Base-by-base conservation (phyloP, 2,113 vertebrate genomes). In the Chroicocephalus ridibundus region DNA sequence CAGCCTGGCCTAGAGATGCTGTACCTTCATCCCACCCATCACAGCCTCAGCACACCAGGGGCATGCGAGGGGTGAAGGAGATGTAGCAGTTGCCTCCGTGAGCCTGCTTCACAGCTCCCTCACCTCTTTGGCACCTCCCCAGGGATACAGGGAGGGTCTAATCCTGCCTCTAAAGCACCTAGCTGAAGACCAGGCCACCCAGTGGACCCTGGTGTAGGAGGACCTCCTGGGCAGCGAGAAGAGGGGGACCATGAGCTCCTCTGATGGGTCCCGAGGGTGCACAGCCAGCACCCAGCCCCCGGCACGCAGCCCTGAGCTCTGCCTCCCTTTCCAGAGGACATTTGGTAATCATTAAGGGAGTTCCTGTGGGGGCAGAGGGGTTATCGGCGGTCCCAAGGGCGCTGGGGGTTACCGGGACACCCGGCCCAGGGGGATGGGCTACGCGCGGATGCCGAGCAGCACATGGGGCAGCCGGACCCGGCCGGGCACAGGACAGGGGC, bases 261-360 rank as follows among this genome's bases (percentile, higher is more conserved):
- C 24, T 66, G 74, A 54, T 0, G 1, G 32, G 15, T 81, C 69
- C 62, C 4, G 2, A 46, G 64, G 25, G 34, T 75, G 47, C 38
- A 49, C 11, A 69, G n/a, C 61, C 82, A 72, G n/a, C 38, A 77
- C 13, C 7, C 47, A 0, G 0, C 31, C 38, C 75, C 76, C 49
- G 19, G 81, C 42, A 42, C 6, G 3, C 32, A 93, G 70, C 54
- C 51, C 88, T 54, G 84, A 87, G 93, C 92, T 87, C 90, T 96
- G 81, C 84, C 80, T 94, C 77, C 61, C 58, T 60, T 96, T 75
- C 70, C 80, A 92, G 87, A 93, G 96, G 75, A 97, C 94, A 95
- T 95, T 95, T 94, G 97, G 81, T 97, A 97, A 97, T 97, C 32
- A 97, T 97, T 97, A 97, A 97, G 97, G 96, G 86, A 96, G 93